Evolutionary conservation across 2,113 vertebrate species (phyloP), one percentile per base, ranked within the genome.

Genomic region (Brachionichthys hirsutus): DNA sequence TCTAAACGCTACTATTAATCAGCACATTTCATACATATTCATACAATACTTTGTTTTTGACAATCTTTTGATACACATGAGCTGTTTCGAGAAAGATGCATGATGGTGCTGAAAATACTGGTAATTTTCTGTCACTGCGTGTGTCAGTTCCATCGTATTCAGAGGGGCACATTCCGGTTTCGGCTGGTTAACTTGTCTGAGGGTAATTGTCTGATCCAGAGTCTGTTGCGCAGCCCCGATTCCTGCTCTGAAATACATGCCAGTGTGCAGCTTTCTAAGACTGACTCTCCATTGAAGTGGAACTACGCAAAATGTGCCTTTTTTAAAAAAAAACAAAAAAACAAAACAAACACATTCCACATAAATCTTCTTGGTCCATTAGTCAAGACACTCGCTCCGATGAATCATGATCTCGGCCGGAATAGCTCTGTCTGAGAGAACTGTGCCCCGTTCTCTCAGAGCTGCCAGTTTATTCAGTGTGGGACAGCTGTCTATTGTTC

Each of bases 131-230:
- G 57, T 42, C 34, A 53, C 52, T n/a, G 42, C 67, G 70, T 63
- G 71, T 73, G 77, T 72, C 76, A 72, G 45, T 72, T 66, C 50
- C 43, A 57, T 87, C 82, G 70, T 80, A 36, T 49, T 56, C 42
- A 16, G 52, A 73, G 7, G 36, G 69, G 62, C 56, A 24, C 51
- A 5, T 67, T 65, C 78, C 63, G 51, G 80, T 74, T 81, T 65
- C 56, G 9, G 69, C 70, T 85, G 83, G 82, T 86, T 85, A 76
- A 85, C 77, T 80, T 77, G 76, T 83, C 75, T 54, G 76, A 57
- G 82, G 70, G 81, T 85, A 88, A 89, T 87, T 81, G 85, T 83
- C 80, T 78, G 76, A 80, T 83, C 58, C 70, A 76, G 64, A 62
- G 42, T 83, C 80, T 84, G 77, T 70, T 82, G 63, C 47, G 64